Conservation (phyloP, 1,140 invertebrate species). For the Dinoponera quadriceps region DNA sequence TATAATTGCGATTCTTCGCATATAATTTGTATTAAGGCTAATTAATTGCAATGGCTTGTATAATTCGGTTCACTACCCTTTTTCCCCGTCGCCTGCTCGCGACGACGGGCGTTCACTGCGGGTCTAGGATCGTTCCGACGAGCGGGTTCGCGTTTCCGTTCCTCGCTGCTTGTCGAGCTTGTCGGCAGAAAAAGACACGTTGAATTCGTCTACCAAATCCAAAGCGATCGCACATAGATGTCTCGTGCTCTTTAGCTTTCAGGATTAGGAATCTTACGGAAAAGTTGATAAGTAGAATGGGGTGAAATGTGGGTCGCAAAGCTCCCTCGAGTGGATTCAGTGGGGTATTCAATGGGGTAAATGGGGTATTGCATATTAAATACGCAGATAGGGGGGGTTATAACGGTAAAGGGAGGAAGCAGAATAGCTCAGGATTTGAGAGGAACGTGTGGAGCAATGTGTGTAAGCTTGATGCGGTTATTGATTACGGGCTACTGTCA, state of each 20-base stretch:
- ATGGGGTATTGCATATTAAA: constrained; percentile 82
- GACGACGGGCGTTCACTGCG: background rate
- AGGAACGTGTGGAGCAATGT: constrained; percentile 72
- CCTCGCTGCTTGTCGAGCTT: background rate
- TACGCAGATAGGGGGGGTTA: constrained; percentile 72
- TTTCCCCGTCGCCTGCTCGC: constrained; percentile 25
- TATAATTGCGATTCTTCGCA: constrained; percentile 83
- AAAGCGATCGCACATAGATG: background rate
- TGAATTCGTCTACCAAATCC: background rate
- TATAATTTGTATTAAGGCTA: constrained; percentile 86
- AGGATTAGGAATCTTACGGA: constrained; percentile 71
- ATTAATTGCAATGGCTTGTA: constrained; percentile 84
- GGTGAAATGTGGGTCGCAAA: constrained; percentile 78
- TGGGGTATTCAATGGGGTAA: constrained; percentile 80
- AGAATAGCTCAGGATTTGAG: constrained; percentile 62
- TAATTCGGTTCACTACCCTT: constrained; percentile 77
- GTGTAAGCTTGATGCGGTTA: constrained; percentile 82
- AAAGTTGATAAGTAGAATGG: constrained; percentile 52
- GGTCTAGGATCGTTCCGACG: background rate
- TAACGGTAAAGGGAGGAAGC: constrained; percentile 64
- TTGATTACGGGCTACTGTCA: constrained; percentile 82
- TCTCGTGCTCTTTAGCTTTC: constrained; percentile 27
- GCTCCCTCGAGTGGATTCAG: constrained; percentile 73
- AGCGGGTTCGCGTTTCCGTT: background rate
- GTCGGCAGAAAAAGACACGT: background rate